A percentile compares a stretch with the other conserved stretches of the same genome.
These are phyloP conservation scores for Seriola dumerili DNA, from an alignment of 2,113 vertebrate species.

Conservation along the genomic window DNA sequence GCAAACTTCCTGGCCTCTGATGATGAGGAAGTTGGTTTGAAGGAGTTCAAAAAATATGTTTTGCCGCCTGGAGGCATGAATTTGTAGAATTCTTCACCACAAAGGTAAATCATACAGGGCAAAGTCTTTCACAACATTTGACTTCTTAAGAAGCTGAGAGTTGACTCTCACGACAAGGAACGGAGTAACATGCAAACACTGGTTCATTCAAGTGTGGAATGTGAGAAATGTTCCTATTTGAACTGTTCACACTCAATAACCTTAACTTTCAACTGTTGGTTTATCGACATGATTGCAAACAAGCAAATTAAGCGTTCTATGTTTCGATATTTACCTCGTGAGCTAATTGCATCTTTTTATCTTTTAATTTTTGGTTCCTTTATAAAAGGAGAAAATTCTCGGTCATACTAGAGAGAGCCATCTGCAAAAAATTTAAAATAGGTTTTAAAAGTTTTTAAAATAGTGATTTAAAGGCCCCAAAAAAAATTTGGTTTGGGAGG, in stretches of 20 bases:
- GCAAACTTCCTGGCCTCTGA: background rate
- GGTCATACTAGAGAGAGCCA: background rate
- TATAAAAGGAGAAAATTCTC: background rate
- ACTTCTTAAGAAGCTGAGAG: constrained; percentile 18
- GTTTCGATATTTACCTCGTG: background rate
- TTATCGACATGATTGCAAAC: background rate
- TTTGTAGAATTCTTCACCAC: constrained; percentile 26
- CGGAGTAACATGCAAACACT: constrained; percentile 56
- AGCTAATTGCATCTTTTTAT: background rate
- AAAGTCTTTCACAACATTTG: constrained; percentile 45
- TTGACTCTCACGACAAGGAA: constrained; percentile 45
- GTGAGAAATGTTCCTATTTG: constrained; percentile 41
- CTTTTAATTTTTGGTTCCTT: background rate
- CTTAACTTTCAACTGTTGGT: constrained; percentile 15
- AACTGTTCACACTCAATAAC: constrained; percentile 31
- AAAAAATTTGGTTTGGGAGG: background rate
- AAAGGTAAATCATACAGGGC: constrained; percentile 18
- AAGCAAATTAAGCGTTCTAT: background rate
- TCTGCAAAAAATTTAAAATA: background rate
- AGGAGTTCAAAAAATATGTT: background rate
- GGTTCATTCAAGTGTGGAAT: constrained; percentile 63
- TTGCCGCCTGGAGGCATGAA: constrained; percentile 9
- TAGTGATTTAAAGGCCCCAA: too few relatives aligned
- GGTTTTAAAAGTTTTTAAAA: too few relatives aligned
- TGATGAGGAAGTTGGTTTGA: background rate